Evolutionary conservation across 2,113 vertebrate genomes (phyloP).

Genomic region (Peromyscus maniculatus): DNA sequence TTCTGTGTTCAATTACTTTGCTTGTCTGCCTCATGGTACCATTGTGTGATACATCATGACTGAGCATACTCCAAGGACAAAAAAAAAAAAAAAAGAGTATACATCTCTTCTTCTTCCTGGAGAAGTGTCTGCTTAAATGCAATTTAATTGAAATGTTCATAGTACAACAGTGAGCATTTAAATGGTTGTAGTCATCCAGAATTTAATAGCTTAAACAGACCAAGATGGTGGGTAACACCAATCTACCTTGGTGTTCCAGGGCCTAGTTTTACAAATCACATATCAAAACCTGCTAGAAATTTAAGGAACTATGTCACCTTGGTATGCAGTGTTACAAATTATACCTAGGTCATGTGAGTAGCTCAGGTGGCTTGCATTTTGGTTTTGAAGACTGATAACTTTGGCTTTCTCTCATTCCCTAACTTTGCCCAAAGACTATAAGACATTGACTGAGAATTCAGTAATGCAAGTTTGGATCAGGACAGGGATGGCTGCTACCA

Average conservation of each 20-base stretch:
- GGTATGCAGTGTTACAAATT: background rate
- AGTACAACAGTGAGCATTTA: background rate
- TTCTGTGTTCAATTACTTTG: slow-evolving; percentile 67
- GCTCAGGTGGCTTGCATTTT: background rate
- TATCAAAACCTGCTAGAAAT: slow-evolving; percentile 1
- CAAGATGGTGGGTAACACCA: background rate
- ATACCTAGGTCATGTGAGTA: no score
- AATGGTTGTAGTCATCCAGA: background rate
- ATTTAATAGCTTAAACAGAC: background rate
- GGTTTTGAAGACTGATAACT: background rate
- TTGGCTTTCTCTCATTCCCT: background rate
- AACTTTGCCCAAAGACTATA: background rate
- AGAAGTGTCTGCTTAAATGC: background rate
- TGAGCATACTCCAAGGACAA: slow-evolving; percentile 34
- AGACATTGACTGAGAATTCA: background rate
- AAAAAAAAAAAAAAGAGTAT: background rate
- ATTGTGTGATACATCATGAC: slow-evolving; percentile 50
- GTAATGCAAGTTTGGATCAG: background rate
- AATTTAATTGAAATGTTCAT: slow-evolving; percentile 30
- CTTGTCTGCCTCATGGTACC: slow-evolving; percentile 68
- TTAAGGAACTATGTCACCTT: background rate
- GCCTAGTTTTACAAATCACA: background rate
- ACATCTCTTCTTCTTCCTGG: background rate
- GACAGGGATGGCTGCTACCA: background rate
- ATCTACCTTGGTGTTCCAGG: background rate